Evolutionary conservation across 35 echinoderm and acorn worm genomes (phyloP), one percentile per base, ranked within the genome.

Genomic region (Lytechinus variegatus): DNA sequence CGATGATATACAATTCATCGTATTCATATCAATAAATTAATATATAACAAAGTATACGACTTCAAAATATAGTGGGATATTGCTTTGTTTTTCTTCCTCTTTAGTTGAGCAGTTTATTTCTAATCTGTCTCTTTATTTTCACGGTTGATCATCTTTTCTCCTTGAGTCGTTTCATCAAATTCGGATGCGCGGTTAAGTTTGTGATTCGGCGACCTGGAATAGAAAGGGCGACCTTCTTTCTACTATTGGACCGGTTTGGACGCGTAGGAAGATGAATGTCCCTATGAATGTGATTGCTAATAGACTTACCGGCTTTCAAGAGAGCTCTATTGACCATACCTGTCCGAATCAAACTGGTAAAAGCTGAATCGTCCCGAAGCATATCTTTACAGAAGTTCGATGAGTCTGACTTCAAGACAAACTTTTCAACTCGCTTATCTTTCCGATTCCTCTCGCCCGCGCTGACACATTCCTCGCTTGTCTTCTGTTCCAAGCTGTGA

Each of bases 361-460:
- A 95, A 12, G 19, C 21, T 3, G 55, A 3, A 61, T 95, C 95
- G 4, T 14, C 54, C 5, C 95, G 86, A 27, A 96, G 27, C 27
- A 96, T 54, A 86, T 93, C 91, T 57, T 94, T 9, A 86, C 95
- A 96, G 12, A 55, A 86, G 51, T 53, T 71, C 14, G 57, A 52
- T 27, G 86, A 7, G 27, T 94, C 93, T 54, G 7, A 6, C 27
- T 96, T 96, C 9, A 96, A 5, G 21, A 96, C 33, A n/a, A 94
- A 87, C 27, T 54, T 86, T 10, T 94, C 90, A n/a, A 54, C 91
- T 56, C 95, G 8, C 24, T n/a, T 54, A 56, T 96, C 92, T 27
- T 93, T 86, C n/a, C 27, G 27, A 29, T 94, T 58, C n/a, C 9
- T 33, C 56, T 21, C 13, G 28, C 54, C 53, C 10, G 28, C 11